Percentiles rank a stretch among this genome's conserved stretches.
Evolutionary conservation across 2,113 vertebrate species (phyloP).

Genomic region (Girardinichthys multiradiatus): DNA sequence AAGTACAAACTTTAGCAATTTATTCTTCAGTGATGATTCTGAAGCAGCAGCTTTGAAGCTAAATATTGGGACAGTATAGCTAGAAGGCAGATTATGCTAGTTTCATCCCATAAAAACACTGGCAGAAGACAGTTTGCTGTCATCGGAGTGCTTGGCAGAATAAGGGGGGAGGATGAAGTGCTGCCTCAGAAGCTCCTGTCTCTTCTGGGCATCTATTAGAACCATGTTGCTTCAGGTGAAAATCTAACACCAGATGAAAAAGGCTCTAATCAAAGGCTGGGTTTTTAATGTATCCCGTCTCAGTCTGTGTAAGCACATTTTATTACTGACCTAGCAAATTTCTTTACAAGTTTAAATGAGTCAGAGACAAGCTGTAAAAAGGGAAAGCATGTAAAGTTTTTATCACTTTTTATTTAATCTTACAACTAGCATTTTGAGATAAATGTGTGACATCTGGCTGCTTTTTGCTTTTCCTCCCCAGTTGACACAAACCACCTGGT

Average conservation of each 20-base stretch:
- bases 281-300: conserved; percentile 66
- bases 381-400: neutral
- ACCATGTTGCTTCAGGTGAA: conserved; percentile 70
- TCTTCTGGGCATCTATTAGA: conserved; percentile 63
- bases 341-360: conserved; percentile 48
- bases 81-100: conserved; percentile 52
- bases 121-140: conserved; percentile 54
- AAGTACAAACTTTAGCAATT: conserved; percentile 21
- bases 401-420: conserved; percentile 25
- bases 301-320: conserved; percentile 76
- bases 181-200: conserved; percentile 76
- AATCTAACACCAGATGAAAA: conserved; percentile 62
- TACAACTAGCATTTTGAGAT: conserved; percentile 20
- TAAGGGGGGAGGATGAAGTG: conserved; percentile 64
- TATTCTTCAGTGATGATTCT: conserved; percentile 27
- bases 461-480: conserved; percentile 8
- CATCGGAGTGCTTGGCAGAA: conserved; percentile 45
- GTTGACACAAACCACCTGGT: too few relatives aligned
- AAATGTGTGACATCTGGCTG: conserved; percentile 34
- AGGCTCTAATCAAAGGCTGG: conserved; percentile 71
- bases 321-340: conserved; percentile 74
- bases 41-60: conserved; percentile 61
- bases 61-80: conserved; percentile 60
- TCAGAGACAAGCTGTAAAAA: conserved; percentile 35
- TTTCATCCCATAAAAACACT: conserved; percentile 56